Evolutionary conservation across 2,797 vertebrate species (phyloP).

Genomic region (Falco peregrinus): DNA sequence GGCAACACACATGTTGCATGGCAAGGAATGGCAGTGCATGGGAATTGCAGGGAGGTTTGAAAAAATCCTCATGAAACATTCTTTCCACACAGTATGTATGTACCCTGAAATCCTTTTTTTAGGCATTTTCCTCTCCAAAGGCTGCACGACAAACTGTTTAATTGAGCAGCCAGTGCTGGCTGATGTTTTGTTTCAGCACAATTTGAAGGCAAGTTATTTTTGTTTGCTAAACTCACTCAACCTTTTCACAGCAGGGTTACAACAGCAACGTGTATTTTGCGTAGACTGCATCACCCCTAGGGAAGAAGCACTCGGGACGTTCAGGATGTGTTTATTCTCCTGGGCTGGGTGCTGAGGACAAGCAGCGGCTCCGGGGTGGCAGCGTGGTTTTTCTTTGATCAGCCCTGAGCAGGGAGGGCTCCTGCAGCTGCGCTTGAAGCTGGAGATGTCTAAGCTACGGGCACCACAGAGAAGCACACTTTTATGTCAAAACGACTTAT

Average conservation of each 20-base stretch:
- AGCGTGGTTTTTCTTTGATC: slow-evolving; percentile 37
- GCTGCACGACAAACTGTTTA: not conserved
- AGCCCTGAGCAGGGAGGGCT: not conserved
- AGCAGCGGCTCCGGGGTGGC: not conserved
- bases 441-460: not conserved
- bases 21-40: rapidly evolving
- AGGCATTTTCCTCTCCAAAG: not conserved
- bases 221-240: not conserved
- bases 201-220: not conserved
- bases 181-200: not conserved
- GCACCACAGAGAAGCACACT: not conserved
- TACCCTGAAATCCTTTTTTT: not conserved
- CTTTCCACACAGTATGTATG: rapidly evolving
- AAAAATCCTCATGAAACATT: not conserved
- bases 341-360: not conserved
- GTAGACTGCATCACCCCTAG: rapidly evolving
- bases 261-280: not conserved
- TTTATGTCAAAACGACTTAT: slow-evolving; percentile 25
- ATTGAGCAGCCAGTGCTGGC: not conserved
- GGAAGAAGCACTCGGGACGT: not conserved
- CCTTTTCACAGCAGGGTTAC: not conserved
- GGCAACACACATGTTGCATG: rapidly evolving
- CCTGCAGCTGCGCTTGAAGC: slow-evolving; percentile 29
- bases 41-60: not conserved
- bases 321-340: not conserved